Base-by-base conservation (phyloP, 2,113 vertebrate genomes). In the Cardinalis cardinalis region DNA sequence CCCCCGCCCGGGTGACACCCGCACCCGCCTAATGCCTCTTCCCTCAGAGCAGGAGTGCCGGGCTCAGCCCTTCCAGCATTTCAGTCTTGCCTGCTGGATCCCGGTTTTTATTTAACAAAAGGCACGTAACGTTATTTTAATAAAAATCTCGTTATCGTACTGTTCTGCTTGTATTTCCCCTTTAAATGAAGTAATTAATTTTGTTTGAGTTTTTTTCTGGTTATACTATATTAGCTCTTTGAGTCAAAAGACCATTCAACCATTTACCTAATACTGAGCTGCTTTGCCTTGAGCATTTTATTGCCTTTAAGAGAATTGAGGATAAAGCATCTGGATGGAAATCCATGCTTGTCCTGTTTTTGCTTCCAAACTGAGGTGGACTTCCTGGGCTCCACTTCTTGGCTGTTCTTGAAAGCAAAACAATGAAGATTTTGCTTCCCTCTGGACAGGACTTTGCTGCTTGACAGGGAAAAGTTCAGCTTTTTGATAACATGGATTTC, bases 11-110 rank as follows among this genome's bases (percentile, higher is more conserved):
- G 23, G 18, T 20, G 3, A 0, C 12, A 4, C 2, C 25, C 0
- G 6, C 59, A 5, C 3, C 58, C 3, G 1, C 10, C 4, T 14
- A 1, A 5, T 1, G 25, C 8, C n/a, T 4, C 18, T 7, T 4
- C 12, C 13, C 32, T 32, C 1, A 0, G 3, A 13, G 43, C 1
- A 9, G 11, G 38, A 26, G 4, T 6, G 34, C 6, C 7, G 4
- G 31, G 21, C 16, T 36, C 40, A 26, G 26, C 31, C 26, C 31
- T 7, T 3, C 18, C 36, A 26, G 60, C 51, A 2, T 10, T 18
- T 14, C 6, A 38, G 12, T 1, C 64, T 24, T 18, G 31, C n/a
- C 32, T 51, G 70, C 32, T 17, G 32, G 20, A 38, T 34, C 15
- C 11, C 5, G 2, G 14, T 0, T 55, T 49, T 65, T 52, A 17